A percentile compares a stretch with the other conserved stretches of the same genome.
phyloP scores from a whole-genome alignment of 2,797 vertebrate species.

The Acipenser transmontanus region DNA sequence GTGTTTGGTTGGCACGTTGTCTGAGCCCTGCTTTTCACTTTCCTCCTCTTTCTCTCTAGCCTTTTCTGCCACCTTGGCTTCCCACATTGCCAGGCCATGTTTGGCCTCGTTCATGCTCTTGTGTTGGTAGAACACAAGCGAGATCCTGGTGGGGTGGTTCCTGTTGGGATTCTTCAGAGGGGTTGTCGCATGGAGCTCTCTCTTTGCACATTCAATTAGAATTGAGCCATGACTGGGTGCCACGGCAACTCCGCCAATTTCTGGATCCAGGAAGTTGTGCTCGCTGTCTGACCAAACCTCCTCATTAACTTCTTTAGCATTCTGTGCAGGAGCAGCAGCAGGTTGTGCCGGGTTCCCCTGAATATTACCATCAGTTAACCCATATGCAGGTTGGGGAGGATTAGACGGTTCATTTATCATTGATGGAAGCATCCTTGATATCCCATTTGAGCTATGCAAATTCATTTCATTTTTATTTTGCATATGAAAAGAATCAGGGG shows the following conservation, averaged over 20 bases:
- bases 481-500: slow-evolving; percentile 68
- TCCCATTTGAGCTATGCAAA: slow-evolving; percentile 51
- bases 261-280: slow-evolving; percentile 92
- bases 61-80: slow-evolving; percentile 96
- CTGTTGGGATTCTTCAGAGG: slow-evolving; percentile 88
- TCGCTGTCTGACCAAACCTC: slow-evolving; percentile 97
- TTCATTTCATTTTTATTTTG: slow-evolving; percentile 72
- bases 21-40: slow-evolving; percentile 78
- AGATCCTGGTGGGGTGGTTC: slow-evolving; percentile 86
- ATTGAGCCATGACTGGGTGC: slow-evolving; percentile 93
- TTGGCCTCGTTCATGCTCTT: slow-evolving; percentile 97
- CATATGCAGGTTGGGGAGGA: slow-evolving; percentile 49
- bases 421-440: slow-evolving; percentile 55
- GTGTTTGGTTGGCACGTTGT: slow-evolving; percentile 79
- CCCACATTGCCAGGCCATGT: slow-evolving; percentile 90
- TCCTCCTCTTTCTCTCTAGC: slow-evolving; percentile 93
- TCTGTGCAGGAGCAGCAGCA: slow-evolving; percentile 20
- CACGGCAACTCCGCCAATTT: slow-evolving; percentile 92
- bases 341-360: slow-evolving; percentile 31
- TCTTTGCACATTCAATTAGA: slow-evolving; percentile 95
- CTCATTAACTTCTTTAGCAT: slow-evolving; percentile 56
- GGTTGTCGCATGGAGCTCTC: slow-evolving; percentile 93
- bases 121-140: slow-evolving; percentile 98
- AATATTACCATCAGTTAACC: slow-evolving; percentile 50
- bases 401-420: slow-evolving; percentile 60